Base-by-base conservation (phyloP, 1,140 invertebrate species). In the Ips typographus region DNA sequence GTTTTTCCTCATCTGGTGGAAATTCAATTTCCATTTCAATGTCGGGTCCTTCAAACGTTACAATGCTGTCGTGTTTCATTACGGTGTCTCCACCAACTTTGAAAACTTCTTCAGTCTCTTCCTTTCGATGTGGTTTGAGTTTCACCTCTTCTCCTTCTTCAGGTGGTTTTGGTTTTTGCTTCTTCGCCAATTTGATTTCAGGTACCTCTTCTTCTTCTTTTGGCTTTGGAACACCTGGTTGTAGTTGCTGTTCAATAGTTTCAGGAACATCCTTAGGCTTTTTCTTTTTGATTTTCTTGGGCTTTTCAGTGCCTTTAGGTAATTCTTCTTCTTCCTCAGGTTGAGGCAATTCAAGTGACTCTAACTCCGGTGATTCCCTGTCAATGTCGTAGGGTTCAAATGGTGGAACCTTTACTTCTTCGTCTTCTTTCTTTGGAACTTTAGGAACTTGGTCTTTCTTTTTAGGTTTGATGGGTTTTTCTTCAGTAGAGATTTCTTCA, bases 51-150 rank as follows among this genome's bases (percentile, higher is more conserved):
- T 64, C 70, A 65, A 63, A 65, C 38, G 61, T 65, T 7, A 70
- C 36, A 58, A 67, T 60, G 57, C 49, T 53, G 70, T 71, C 65
- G 22, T 63, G 59, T 47, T 64, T 69, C 59, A 68, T 66, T 37
- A 63, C 39, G 2, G 6, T 59, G 61, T 75, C 71, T 52, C 70
- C 58, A 36, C 63, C 62, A 38, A 67, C 73, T 58, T 63, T 71
- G 40, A 65, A 51, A 8, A 38, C 52, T 57, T 75, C 76, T 49
- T 82, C 77, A 47, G 77, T 70, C 39, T 80, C 77, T 67, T 80
- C 75, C 52, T 80, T 80, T 72, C 80, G 80, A 74, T 86, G 83
- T 1, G 81, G 81, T 74, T 87, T 87, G 0, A 87, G 68, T 51
- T 71, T 83, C 44, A 85, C 80, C 70, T 81, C 71, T 65, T 84